Percentiles rank a stretch among this genome's conserved stretches.
Evolutionary conservation across 2,888 invertebrate species (phyloP).

Genomic region (Perithous albicinctus): DNA sequence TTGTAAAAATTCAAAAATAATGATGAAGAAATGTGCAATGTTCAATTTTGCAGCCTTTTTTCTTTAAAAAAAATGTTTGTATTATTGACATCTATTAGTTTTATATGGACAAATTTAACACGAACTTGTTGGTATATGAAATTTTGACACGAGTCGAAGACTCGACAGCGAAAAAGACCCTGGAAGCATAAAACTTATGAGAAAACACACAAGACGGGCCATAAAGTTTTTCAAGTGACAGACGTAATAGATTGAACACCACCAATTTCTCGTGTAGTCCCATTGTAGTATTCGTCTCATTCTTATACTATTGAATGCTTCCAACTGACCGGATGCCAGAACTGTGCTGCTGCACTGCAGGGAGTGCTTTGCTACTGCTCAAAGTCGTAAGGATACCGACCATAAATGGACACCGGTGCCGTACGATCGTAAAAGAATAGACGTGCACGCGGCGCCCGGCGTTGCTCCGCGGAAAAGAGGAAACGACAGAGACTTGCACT

Average conservation of each 20-base stretch:
- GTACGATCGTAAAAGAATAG: constrained; percentile 33
- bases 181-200: not conserved
- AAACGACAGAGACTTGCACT: constrained; percentile 5
- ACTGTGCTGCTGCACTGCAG: not conserved
- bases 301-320: constrained; percentile 17
- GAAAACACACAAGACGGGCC: not conserved
- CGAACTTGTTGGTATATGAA: not conserved
- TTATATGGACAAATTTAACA: not conserved
- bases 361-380: constrained; percentile 17
- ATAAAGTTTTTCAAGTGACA: not conserved
- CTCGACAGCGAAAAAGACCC: not conserved
- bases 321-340: constrained; percentile 9
- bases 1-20: too few species aligned
- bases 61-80: too few species aligned
- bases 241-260: constrained; percentile 4
- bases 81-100: too few species aligned
- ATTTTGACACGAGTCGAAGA: not conserved
- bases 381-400: constrained; percentile 31
- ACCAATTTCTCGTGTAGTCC: not conserved
- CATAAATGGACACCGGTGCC: constrained; percentile 5
- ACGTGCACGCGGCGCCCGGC: constrained; percentile 20
- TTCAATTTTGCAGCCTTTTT: too few species aligned
- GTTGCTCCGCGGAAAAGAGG: constrained; percentile 12
- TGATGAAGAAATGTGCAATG: too few species aligned
- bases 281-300: constrained; percentile 14